These are phyloP conservation scores for Acipenser transmontanus DNA, from an alignment of 2,797 vertebrate species.

Conservation along the genomic window DNA sequence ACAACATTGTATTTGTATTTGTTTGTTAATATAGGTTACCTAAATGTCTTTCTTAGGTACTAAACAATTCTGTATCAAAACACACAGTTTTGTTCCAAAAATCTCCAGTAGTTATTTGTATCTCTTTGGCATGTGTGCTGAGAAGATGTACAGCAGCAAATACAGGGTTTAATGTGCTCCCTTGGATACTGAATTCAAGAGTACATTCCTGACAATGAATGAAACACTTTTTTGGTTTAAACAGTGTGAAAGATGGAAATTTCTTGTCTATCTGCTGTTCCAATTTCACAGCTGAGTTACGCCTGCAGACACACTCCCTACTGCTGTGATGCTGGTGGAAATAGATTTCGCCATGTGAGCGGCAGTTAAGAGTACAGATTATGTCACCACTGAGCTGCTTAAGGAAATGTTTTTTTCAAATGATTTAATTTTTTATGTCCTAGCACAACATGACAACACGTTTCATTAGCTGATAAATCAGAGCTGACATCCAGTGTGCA, in stretches of 20 bases:
- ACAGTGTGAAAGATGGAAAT: slow-evolving; percentile 30
- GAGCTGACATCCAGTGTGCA: slow-evolving; percentile 24
- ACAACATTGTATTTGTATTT: too few species aligned
- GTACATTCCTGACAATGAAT: too few species aligned
- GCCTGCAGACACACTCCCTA: slow-evolving; percentile 32
- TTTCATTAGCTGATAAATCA: slow-evolving; percentile 27
- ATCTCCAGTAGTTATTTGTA: too few species aligned
- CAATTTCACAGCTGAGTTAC: slow-evolving; percentile 62
- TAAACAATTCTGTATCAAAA: too few species aligned
- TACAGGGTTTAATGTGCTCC: too few species aligned
- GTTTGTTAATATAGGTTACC: too few species aligned
- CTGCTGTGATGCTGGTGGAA: slow-evolving; percentile 33
- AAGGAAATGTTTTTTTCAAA: slow-evolving; percentile 16
- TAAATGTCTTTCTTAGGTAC: too few species aligned
- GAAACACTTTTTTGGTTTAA: not conserved
- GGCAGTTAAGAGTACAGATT: slow-evolving; percentile 41
- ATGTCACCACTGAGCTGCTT: slow-evolving; percentile 31
- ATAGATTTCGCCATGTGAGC: slow-evolving; percentile 38
- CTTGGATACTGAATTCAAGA: too few species aligned
- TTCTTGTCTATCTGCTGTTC: slow-evolving; percentile 43
- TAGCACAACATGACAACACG: slow-evolving; percentile 35
- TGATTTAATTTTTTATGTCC: slow-evolving; percentile 20
- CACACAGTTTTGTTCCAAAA: too few species aligned
- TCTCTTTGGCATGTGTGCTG: too few species aligned
- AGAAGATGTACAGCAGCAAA: too few species aligned